phyloP scores from a whole-genome alignment of 2,113 vertebrate genomes.

The Leptobrachium leishanense region DNA sequence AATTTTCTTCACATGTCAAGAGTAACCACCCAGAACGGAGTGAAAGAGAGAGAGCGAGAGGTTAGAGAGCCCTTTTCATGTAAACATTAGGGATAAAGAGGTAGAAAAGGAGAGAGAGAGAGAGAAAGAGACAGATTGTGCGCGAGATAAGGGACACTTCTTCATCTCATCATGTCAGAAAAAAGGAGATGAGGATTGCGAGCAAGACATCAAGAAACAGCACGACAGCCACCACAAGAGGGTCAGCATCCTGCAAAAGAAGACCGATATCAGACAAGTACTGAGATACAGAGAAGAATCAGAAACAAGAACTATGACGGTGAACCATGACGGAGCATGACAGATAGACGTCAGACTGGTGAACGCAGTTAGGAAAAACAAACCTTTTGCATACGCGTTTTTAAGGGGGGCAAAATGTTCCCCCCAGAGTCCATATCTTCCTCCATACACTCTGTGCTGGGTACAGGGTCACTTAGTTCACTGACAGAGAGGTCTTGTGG shows the following conservation, averaged over 20 bases:
- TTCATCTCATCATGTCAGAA: slow-evolving; percentile 47
- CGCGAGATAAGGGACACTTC: slow-evolving; percentile 28
- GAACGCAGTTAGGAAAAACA: neutral
- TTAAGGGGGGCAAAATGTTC: slow-evolving; percentile 8
- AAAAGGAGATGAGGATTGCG: slow-evolving; percentile 47
- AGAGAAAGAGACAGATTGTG: slow-evolving; percentile 6
- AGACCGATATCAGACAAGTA: slow-evolving; percentile 21
- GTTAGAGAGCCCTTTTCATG: slow-evolving; percentile 49
- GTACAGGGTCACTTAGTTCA: slow-evolving; percentile 32
- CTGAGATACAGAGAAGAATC: neutral
- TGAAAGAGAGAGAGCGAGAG: slow-evolving; percentile 7
- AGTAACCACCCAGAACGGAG: neutral
- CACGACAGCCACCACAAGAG: slow-evolving; percentile 48
- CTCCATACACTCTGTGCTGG: slow-evolving; percentile 29
- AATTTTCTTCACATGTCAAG: neutral
- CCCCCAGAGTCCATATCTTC: slow-evolving; percentile 31
- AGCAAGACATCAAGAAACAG: slow-evolving; percentile 47
- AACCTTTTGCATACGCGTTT: slow-evolving; percentile 46
- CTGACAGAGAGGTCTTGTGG: slow-evolving; percentile 17
- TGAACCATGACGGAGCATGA: neutral
- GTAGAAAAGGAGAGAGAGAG: slow-evolving; percentile 42
- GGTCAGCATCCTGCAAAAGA: slow-evolving; percentile 47
- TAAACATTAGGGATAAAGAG: slow-evolving; percentile 50
- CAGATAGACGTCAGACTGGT: neutral
- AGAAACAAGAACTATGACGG: neutral